Conservation (phyloP, 1,140 invertebrate species). For the Pogonognathellus flavescens region DNA sequence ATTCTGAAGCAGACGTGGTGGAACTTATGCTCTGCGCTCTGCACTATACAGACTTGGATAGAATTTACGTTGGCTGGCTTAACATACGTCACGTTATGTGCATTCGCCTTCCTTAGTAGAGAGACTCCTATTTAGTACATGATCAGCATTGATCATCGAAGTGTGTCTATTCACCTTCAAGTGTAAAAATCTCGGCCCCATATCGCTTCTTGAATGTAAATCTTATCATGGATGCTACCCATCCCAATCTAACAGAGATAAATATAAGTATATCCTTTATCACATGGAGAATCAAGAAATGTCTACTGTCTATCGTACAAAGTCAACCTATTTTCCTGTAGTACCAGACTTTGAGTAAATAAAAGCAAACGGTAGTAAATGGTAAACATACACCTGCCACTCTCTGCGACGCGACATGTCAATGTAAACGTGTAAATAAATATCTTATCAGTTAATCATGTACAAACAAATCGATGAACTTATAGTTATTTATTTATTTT, state of each 20-base stretch:
- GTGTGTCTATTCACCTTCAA: slow-evolving; percentile 24
- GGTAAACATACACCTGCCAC: too few species aligned
- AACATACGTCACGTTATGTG: background rate
- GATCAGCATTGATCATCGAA: slow-evolving; percentile 22
- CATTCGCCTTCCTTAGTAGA: background rate
- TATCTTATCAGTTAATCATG: too few species aligned
- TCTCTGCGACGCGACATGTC: too few species aligned
- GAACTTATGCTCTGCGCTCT: background rate
- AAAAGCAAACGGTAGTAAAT: too few species aligned
- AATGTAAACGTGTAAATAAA: too few species aligned
- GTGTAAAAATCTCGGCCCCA: background rate
- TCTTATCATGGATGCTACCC: background rate
- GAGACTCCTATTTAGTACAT: background rate
- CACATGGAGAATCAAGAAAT: background rate
- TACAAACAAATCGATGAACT: too few species aligned
- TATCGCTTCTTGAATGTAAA: slow-evolving; percentile 8
- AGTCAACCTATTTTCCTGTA: too few species aligned
- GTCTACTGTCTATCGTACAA: background rate
- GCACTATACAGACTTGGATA: background rate
- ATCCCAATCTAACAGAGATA: background rate
- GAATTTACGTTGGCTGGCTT: background rate
- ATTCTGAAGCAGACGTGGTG: background rate
- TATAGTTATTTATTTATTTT: too few species aligned
- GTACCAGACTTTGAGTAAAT: too few species aligned
- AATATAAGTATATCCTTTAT: background rate